phyloP scores from a whole-genome alignment of 2,888 invertebrate species.

The Heteromyza rotundicornis region DNA sequence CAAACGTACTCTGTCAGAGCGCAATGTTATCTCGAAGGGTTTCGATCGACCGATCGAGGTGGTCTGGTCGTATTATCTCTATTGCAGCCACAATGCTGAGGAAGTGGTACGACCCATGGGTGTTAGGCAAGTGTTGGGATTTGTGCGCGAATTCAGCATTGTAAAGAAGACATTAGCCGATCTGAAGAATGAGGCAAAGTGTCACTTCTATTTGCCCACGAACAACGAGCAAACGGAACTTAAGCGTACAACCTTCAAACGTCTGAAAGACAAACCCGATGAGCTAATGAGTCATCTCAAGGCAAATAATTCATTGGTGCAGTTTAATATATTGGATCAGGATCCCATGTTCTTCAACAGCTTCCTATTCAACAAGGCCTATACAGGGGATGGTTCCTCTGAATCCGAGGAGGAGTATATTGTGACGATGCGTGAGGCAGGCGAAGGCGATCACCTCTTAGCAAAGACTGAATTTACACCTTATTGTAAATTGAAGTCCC shows the following conservation, averaged over 20 bases:
- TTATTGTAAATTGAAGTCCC: constrained; percentile 13
- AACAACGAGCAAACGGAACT: constrained; percentile 34
- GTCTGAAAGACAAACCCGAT: constrained; percentile 47
- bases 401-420: background rate
- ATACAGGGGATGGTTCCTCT: background rate
- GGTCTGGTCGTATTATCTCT: constrained; percentile 14
- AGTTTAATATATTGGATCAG: constrained; percentile 55
- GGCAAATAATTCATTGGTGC: constrained; percentile 31
- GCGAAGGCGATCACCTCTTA: background rate
- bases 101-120: background rate
- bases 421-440: background rate
- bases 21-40: background rate
- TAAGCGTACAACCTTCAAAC: constrained; percentile 48
- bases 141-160: constrained; percentile 46
- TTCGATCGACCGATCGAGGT: background rate
- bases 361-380: constrained; percentile 27
- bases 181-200: constrained; percentile 43
- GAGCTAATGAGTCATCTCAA: constrained; percentile 44
- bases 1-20: constrained; percentile 25
- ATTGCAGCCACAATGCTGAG: background rate
- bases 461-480: too few relatives aligned
- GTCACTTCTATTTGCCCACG: constrained; percentile 47
- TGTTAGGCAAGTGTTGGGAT: constrained; percentile 21
- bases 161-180: constrained; percentile 48
- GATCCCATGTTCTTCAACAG: constrained; percentile 54